A percentile compares a stretch with the other conserved stretches of the same genome.
Evolutionary conservation across 2,888 invertebrate species (phyloP).

Genomic region (Rotaria socialis): DNA sequence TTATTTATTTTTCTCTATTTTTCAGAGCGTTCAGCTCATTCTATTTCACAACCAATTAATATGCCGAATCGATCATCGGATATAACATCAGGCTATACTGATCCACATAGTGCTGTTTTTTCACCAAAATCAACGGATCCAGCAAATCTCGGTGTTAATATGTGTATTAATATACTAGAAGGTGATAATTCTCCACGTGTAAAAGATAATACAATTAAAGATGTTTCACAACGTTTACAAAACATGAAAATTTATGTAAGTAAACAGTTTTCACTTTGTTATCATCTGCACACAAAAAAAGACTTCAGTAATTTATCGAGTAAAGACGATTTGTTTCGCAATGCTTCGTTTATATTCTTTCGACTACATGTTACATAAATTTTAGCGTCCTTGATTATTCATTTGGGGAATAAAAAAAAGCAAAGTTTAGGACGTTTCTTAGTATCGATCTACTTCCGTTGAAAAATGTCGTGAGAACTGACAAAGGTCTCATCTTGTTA

Average conservation of each 20-base stretch:
- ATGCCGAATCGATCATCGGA: constrained; percentile 17
- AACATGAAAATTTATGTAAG: constrained; percentile 29
- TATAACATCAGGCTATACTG: background rate
- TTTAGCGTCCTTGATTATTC: no score
- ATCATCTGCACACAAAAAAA: no score
- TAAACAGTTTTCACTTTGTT: background rate
- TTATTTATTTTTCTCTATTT: background rate
- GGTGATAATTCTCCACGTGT: constrained; percentile 30
- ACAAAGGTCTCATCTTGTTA: no score
- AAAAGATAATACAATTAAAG: constrained; percentile 1
- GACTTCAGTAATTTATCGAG: no score
- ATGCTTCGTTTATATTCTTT: no score
- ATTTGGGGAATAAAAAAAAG: no score
- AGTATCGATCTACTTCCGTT: no score
- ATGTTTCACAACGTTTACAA: constrained; percentile 16
- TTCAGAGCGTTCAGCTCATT: constrained; percentile 24
- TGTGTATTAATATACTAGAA: constrained; percentile 34
- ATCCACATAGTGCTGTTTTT: constrained; percentile 8
- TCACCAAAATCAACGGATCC: constrained; percentile 26
- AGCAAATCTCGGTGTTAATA: constrained; percentile 35
- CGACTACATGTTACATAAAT: no score
- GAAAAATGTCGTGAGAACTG: no score
- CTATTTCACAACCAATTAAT: background rate
- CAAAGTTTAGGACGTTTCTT: no score
- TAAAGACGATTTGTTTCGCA: no score